Evolutionary conservation across 2,888 invertebrate species (phyloP).

Genomic region (Argyresthia albistria): DNA sequence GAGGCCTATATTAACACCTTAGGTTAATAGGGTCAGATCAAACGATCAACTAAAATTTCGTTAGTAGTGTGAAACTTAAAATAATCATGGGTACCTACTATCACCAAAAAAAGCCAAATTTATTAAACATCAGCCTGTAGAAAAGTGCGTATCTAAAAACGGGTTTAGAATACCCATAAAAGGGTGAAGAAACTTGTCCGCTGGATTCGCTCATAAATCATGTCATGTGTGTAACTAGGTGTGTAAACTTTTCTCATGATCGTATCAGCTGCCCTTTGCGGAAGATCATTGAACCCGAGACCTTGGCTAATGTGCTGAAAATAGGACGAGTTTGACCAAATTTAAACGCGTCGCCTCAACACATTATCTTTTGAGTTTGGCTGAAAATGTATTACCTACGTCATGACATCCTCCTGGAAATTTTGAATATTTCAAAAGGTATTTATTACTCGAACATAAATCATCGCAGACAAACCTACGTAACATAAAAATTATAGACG

Average conservation of each 20-base stretch:
- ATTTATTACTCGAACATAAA: too few relatives aligned
- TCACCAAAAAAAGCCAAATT: too few relatives aligned
- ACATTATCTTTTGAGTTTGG: constrained; percentile 47
- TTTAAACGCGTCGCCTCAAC: constrained; percentile 20
- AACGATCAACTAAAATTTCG: too few relatives aligned
- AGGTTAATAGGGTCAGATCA: too few relatives aligned
- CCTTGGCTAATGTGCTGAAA: background rate
- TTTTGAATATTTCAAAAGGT: too few relatives aligned
- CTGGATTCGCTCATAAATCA: constrained; percentile 49
- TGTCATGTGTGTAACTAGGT: constrained; percentile 11
- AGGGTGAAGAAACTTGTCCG: constrained; percentile 37
- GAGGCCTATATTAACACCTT: too few relatives aligned
- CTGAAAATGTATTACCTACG: constrained; percentile 12
- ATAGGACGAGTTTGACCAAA: constrained; percentile 15
- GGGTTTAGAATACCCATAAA: constrained; percentile 35
- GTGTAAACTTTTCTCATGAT: constrained; percentile 7
- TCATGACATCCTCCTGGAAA: too few relatives aligned
- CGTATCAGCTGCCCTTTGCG: background rate
- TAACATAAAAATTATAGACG: too few relatives aligned
- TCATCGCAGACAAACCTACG: too few relatives aligned
- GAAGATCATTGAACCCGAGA: background rate
- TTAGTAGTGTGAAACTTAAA: too few relatives aligned
- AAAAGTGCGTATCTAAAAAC: background rate
- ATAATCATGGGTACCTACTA: too few relatives aligned
- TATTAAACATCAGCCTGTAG: too few relatives aligned